phyloP scores from a whole-genome alignment of 2,888 invertebrate genomes.

The Ectobius pallidus region DNA sequence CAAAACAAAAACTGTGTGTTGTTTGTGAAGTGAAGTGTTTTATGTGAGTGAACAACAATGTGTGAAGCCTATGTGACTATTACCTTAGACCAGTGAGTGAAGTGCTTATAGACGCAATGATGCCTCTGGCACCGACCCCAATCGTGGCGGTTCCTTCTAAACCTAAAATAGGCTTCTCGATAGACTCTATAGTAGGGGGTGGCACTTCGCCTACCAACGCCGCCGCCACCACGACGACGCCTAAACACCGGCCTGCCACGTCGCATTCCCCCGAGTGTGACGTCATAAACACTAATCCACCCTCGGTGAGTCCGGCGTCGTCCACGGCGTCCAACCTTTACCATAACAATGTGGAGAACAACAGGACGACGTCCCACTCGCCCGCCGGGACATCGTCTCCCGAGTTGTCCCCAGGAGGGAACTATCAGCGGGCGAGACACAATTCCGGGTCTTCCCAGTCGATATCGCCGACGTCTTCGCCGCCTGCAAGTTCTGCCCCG shows the following conservation, averaged over 20 bases:
- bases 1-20: too few species aligned
- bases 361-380: conserved; percentile 48
- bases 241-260: conserved; percentile 52
- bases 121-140: conserved; percentile 94
- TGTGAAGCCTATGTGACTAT: too few species aligned
- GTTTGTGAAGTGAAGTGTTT: too few species aligned
- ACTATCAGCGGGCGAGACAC: conserved; percentile 10
- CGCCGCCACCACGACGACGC: conserved; percentile 24
- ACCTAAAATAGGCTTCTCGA: conserved; percentile 93
- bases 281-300: conserved; percentile 36
- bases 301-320: conserved; percentile 41
- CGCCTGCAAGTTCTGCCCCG: conserved; percentile 41
- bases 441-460: conserved; percentile 31
- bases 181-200: conserved; percentile 91
- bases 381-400: conserved; percentile 20
- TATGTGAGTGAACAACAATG: too few species aligned
- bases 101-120: too few species aligned
- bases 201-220: conserved; percentile 45
- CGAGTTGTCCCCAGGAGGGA: conserved; percentile 29
- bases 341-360: conserved; percentile 50
- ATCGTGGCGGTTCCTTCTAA: conserved; percentile 90
- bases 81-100: too few species aligned
- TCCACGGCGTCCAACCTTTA: conserved; percentile 47
- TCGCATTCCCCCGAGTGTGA: conserved; percentile 35
- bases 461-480: conserved; percentile 32